Base-by-base conservation (phyloP, 2,113 vertebrate species). In the Parotia lawesii region DNA sequence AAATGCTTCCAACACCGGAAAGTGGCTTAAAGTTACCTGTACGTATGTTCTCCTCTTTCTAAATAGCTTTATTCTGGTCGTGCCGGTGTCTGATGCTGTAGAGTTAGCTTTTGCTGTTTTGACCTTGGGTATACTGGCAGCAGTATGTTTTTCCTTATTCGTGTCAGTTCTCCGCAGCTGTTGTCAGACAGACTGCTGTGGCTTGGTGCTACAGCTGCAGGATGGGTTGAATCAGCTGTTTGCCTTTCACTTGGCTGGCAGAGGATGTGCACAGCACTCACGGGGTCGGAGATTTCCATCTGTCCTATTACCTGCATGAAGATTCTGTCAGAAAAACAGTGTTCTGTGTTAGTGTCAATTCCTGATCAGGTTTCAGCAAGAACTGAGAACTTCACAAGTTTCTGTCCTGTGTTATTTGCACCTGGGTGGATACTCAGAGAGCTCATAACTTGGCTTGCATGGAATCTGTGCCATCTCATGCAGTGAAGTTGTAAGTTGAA, bases 1-100 rank as follows among this genome's bases (percentile, higher is more conserved):
- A 95, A 96, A 96, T 96, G 89, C 89, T 96, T 85, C 95, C 91
- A 31, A 70, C 95, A 78, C 92, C 94, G 4, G 87, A 94, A 95
- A 94, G 89, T 94, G 88, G 40, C 92, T 96, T 97, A 73, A 90
- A 89, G 71, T 94, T 96, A 75, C 69, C 92, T 96, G 96, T 94
- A 92, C 77, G 90, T 79, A 61, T n/a, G 4, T 76, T 96, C 69
- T 95, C 74, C 85, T 96, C 88, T 96, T 91, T 89, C 78, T 94
- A 74, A 88, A 66, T 87, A 93, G 89, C 72, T 89, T 67, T 91
- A 25, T 94, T 89, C 76, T 92, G 72, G 50, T 82, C 9, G 35
- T 93, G 87, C 53, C 66, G 27, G 29, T 94, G 71, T 58, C 67
- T 87, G 83, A 94, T 65, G 37, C 61, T 81, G 71, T 89, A 60